Base-by-base conservation (phyloP, 2,888 invertebrate species). In the Tipula unca region DNA sequence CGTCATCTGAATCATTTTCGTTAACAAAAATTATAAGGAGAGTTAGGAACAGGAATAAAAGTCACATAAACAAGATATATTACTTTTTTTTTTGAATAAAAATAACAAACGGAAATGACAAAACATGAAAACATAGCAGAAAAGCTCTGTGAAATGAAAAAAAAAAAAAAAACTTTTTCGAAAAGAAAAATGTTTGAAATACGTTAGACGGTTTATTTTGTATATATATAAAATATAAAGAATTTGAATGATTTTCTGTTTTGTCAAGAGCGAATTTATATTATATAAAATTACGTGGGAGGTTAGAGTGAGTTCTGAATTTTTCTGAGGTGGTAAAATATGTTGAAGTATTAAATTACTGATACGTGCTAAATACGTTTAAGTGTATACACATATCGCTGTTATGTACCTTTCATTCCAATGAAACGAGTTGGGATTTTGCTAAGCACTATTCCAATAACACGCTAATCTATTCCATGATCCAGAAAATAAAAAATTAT, bases 151-250 rank as follows among this genome's bases (percentile, higher is more conserved):
- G 69, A 25, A 25, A 69, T 69, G 69, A 25, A 20, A 69, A 69
- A 54, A 25, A 39, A 39, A 39, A 42, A n/a, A 14, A 42, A 42
- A 42, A 25, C 69, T 69, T 69, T 69, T 69, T 25, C 3, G 69
- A 69, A 69, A 69, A 69, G 69, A 69, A 69, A 69, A 69, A 69
- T 69, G 69, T 69, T 69, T 69, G 69, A 69, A 69, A 69, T 69
- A 69, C 69, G 69, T 69, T 69, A 69, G 69, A 69, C 69, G 69
- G 69, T 69, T 54, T 69, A 48, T 48, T 48, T 48, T 48, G 10
- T n/a, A n/a, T n/a, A 32, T 32, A 32, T 32, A 6, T 32, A 10
- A 69, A 69, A 69, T 69, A 25, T 25, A 8, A 69, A 69, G 25
- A 69, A 69, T 69, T 69, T 69, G 69, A 69, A 69, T 69, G 69